A percentile compares a stretch with the other conserved stretches of the same genome.
Evolutionary conservation across 2,797 vertebrate genomes (phyloP).

Genomic region (Sebastes flavidus): DNA sequence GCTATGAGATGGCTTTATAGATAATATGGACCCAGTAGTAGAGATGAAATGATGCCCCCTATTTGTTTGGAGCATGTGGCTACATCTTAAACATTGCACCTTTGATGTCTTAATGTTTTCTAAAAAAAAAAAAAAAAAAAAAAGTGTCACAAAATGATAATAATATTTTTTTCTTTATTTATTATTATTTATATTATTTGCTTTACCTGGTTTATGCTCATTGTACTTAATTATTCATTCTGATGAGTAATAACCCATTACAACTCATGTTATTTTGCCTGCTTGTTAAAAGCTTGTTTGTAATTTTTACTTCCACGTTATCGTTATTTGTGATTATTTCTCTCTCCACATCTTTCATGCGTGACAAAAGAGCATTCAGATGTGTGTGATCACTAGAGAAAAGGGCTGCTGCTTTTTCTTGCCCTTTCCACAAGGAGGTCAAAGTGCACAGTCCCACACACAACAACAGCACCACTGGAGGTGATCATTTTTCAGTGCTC

Average conservation of each 20-base stretch:
- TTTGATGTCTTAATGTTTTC: neutral
- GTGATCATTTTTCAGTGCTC: conserved; percentile 64
- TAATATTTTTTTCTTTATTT: fast-evolving
- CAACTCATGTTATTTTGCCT: neutral
- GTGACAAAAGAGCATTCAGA: conserved; percentile 8
- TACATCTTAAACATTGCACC: neutral
- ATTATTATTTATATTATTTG: neutral
- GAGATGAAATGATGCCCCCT: neutral
- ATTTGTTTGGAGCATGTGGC: neutral
- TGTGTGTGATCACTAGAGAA: conserved; percentile 26
- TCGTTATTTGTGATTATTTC: neutral
- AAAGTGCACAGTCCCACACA: conserved; percentile 48
- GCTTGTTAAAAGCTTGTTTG: neutral
- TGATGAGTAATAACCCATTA: neutral
- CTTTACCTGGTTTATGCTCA: neutral
- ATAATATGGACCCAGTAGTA: no score
- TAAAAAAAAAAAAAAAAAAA: neutral
- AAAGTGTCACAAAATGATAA: no score
- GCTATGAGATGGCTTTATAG: no score
- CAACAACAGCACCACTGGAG: conserved; percentile 44
- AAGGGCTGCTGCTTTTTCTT: neutral
- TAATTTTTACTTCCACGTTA: neutral
- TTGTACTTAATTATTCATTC: neutral
- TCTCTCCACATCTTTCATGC: neutral
- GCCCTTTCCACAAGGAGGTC: conserved; percentile 48